Evolutionary conservation across 2,113 vertebrate genomes (phyloP), one percentile per base, ranked within the genome.

Genomic region (Ia io): DNA sequence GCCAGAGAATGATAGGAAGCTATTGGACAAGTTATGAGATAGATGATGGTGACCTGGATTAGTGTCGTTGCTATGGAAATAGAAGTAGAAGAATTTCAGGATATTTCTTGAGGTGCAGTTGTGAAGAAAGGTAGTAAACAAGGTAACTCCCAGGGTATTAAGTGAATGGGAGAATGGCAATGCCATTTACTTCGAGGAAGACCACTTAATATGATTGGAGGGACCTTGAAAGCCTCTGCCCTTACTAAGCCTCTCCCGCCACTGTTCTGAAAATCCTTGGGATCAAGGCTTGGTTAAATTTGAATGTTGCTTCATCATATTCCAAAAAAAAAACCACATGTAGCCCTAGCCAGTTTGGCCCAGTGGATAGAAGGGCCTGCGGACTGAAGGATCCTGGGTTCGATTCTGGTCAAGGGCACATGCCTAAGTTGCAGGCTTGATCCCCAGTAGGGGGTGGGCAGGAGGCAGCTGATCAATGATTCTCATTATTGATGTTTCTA

Each of bases 121-220:
- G 32, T 94, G 79, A 95, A 86, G 77, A 95, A 91, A 95, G 23
- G 3, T 42, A 71, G 35, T 63, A 73, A 84, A 91, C 22, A 63
- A 85, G 69, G 25, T 94, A 63, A 91, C 47, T 56, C 22, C 9
- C 10, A 71, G 77, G 44, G 85, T 85, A 28, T 44, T 73, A 83
- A 88, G 78, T 73, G 93, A 80, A 23, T 20, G 47, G 51, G 25
- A 65, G 11, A 69, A 30, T 77, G 30, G 56, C 32, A 3, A 9
- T 90, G 59, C 70, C 28, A 65, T 92, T 74, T 78, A 70, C 30
- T 35, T n/a, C n/a, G 51, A 17, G 7, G 7, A 94, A 82, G 11
- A 40, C 9, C 8, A 40, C 28, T 20, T 25, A 56, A 47, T 70
- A 32, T 63, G 23, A 90, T 11, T 80, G 32, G 69, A 78, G 22